Percentiles rank a stretch among this genome's conserved stretches.
Conservation (phyloP, 2,113 vertebrate genomes). For the Prunella fulvescens region DNA sequence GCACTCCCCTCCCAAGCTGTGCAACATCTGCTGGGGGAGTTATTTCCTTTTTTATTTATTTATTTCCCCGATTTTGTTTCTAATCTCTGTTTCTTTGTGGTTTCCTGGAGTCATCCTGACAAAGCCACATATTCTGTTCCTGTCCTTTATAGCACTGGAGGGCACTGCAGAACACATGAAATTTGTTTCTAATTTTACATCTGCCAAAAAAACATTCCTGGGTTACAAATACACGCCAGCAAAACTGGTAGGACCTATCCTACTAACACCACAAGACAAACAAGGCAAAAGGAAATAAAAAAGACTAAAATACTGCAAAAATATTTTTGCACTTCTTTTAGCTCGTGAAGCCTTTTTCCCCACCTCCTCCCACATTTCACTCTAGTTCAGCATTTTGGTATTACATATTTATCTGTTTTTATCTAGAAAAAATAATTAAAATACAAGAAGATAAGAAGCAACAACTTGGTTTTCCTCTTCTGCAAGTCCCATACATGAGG, state of each 20-base stretch:
- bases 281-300: constrained; percentile 79
- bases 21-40: constrained; percentile 75
- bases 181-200: constrained; percentile 96
- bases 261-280: constrained; percentile 82
- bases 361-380: not conserved
- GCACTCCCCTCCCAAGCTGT: constrained; percentile 8
- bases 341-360: not conserved
- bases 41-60: constrained; percentile 62
- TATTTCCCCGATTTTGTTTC: constrained; percentile 67
- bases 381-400: not conserved
- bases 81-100: constrained; percentile 82
- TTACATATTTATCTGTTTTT: not conserved
- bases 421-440: not conserved
- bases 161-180: constrained; percentile 82
- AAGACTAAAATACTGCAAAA: constrained; percentile 37
- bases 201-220: constrained; percentile 78
- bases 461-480: not conserved
- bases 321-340: constrained; percentile 62
- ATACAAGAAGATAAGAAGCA: not conserved
- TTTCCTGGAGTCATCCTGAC: constrained; percentile 81
- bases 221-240: constrained; percentile 77
- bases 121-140: constrained; percentile 79
- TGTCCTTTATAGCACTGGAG: constrained; percentile 78
- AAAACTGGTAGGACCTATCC: constrained; percentile 71
- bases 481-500: not conserved